phyloP scores from a whole-genome alignment of 2,113 vertebrate species.

The Mesembrinibis cayennensis region DNA sequence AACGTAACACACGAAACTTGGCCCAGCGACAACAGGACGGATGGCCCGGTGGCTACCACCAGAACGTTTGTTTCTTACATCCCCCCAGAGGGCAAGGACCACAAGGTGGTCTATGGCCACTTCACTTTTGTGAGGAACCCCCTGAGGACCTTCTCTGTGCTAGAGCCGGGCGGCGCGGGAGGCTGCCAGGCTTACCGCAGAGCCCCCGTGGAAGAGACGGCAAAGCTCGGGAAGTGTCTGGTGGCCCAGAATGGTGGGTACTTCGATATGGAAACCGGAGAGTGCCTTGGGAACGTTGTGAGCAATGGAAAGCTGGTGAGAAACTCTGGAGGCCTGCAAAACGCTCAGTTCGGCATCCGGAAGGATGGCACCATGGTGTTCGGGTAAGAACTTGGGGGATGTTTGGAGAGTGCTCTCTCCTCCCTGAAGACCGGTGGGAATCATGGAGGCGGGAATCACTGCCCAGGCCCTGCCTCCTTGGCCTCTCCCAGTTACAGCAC shows the following conservation, averaged over 20 bases:
- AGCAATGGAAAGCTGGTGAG: conserved; percentile 80
- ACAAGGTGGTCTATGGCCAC: conserved; percentile 78
- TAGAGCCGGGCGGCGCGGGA: conserved; percentile 83
- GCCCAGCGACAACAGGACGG: conserved; percentile 21
- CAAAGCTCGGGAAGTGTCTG: conserved; percentile 71
- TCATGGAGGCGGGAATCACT: background rate
- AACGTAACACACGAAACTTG: conserved; percentile 81
- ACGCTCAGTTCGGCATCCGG: conserved; percentile 94
- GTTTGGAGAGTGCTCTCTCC: background rate
- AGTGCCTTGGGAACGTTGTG: conserved; percentile 89
- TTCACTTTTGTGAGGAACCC: conserved; percentile 83
- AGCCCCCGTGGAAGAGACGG: conserved; percentile 80
- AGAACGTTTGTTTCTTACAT: conserved; percentile 78
- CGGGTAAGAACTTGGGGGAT: conserved; percentile 79
- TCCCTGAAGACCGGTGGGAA: background rate
- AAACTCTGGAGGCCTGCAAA: conserved; percentile 84
- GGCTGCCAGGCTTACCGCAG: conserved; percentile 74
- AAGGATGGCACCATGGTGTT: conserved; percentile 90
- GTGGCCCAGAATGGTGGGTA: conserved; percentile 91
- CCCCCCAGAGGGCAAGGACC: fast-evolving
- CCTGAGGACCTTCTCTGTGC: conserved; percentile 82
- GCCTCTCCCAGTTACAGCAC: background rate
- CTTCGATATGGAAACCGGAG: conserved; percentile 68
- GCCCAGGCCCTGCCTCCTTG: background rate
- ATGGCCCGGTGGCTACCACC: conserved; percentile 62